phyloP scores from a whole-genome alignment of 2,113 vertebrate genomes.

The Melanotaenia duboulayi region DNA sequence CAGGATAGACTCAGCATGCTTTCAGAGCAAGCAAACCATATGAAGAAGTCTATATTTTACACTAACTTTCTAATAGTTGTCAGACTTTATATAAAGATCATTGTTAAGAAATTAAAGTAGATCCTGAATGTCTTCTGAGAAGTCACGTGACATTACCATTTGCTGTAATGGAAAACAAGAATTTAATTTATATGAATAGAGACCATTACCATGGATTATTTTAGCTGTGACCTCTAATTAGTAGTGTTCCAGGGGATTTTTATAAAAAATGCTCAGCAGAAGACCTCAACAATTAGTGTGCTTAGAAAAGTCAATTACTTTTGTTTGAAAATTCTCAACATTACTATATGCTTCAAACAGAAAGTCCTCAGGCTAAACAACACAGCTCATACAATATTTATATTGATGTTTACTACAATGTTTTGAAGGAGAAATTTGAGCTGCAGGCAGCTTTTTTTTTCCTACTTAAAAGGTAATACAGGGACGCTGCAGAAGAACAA shows the following conservation, averaged over 20 bases:
- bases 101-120: not conserved
- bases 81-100: slow-evolving; percentile 7
- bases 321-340: slow-evolving; percentile 12
- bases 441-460: slow-evolving; percentile 35
- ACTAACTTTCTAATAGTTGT: slow-evolving; percentile 30
- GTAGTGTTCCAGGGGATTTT: not conserved
- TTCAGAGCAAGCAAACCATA: slow-evolving; percentile 23
- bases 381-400: slow-evolving; percentile 57
- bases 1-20: slow-evolving; percentile 16
- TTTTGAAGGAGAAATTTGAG: slow-evolving; percentile 26
- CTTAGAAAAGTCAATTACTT: slow-evolving; percentile 25
- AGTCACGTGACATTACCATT: slow-evolving; percentile 2
- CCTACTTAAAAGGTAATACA: slow-evolving; percentile 12
- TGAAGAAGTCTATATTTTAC: slow-evolving; percentile 19
- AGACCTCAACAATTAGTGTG: slow-evolving; percentile 18
- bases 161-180: slow-evolving; percentile 15
- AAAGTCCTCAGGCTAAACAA: slow-evolving; percentile 42
- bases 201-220: slow-evolving; percentile 6
- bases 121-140: not conserved
- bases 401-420: slow-evolving; percentile 14
- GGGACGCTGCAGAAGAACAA: slow-evolving; percentile 25
- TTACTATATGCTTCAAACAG: slow-evolving; percentile 27
- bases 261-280: slow-evolving; percentile 5
- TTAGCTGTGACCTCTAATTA: slow-evolving; percentile 46
- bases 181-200: slow-evolving; percentile 1